Conservation (phyloP, 2,113 vertebrate species). For the Meleagris gallopavo region DNA sequence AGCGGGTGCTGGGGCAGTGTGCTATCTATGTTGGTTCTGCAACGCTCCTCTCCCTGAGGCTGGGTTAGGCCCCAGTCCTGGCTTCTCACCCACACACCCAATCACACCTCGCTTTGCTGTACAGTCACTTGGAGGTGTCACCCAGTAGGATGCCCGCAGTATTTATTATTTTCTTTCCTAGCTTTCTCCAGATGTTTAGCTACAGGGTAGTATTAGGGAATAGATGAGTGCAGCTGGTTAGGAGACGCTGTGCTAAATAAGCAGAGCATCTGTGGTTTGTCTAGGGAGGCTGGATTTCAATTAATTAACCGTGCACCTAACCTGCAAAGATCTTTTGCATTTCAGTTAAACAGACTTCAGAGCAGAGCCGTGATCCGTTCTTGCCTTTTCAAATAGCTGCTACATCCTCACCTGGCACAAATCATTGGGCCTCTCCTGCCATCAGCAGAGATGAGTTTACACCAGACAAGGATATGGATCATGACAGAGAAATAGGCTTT, state of each 20-base stretch:
- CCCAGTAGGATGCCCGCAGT: conserved; percentile 9
- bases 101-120: neutral
- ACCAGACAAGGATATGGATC: neutral
- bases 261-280: conserved; percentile 77
- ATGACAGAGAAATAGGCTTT: neutral
- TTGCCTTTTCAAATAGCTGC: conserved; percentile 64
- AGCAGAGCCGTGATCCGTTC: conserved; percentile 48
- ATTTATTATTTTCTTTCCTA: conserved; percentile 70
- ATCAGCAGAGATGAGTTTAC: neutral
- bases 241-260: conserved; percentile 71
- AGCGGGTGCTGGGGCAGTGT: neutral
- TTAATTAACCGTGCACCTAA: conserved; percentile 71
- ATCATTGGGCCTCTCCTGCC: neutral
- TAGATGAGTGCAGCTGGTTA: conserved; percentile 79
- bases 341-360: conserved; percentile 54
- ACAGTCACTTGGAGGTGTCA: conserved; percentile 57
- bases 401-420: neutral
- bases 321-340: conserved; percentile 73
- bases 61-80: neutral
- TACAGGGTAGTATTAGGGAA: conserved; percentile 76
- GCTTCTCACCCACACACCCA: rapidly evolving
- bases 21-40: neutral
- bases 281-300: conserved; percentile 76
- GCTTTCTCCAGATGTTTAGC: conserved; percentile 84
- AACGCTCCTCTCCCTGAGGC: neutral